Evolutionary conservation across 2,797 vertebrate genomes (phyloP), one percentile per base, ranked within the genome.

Genomic region (Agapornis canus): DNA sequence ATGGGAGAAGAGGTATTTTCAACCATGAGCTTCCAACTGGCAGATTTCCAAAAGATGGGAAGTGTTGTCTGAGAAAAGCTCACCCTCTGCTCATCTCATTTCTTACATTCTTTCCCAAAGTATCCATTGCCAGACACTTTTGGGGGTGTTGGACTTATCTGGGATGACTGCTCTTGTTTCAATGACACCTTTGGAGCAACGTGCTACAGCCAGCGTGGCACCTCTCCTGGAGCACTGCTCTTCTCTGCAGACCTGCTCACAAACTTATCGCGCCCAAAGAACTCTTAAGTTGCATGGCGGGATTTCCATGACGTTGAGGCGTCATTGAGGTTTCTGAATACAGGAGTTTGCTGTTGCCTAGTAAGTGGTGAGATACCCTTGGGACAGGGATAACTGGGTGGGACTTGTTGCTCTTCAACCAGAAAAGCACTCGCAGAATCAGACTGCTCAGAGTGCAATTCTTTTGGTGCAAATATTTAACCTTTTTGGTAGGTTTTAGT

Each of bases 1-100:
- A 64, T 57, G 79, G 63, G 49, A 76, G 72, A 70, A 82, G 77
- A 65, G 70, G 48, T 91, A 17, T 65, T 92, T 93, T 86, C 81
- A 94, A 54, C 56, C 75, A 63, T 19, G 22, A 63, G 42, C 26
- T 91, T 60, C n/a, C 75, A 82, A 0, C 31, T 92, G 93, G 94
- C 87, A 82, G 66, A 72, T 77, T 76, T 93, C 90, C 86, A 91
- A 71, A 92, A 91, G 92, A 93, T 92, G 92, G 57, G 51, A 76
- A 87, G 64, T 71, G 82, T 57, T 72, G 63, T 82, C 54, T 87
- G 92, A 84, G 80, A 43, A 89, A 76, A 61, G 56, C 71, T 95
- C 77, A 86, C 22, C 2, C 73, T 76, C 81, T 90, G 54, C 81
- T 92, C 78, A 51, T 51, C 89, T 89, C 91, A 47, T 76, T 83